Base-by-base conservation (phyloP, 2,888 invertebrate species). In the Laothoe populi region DNA sequence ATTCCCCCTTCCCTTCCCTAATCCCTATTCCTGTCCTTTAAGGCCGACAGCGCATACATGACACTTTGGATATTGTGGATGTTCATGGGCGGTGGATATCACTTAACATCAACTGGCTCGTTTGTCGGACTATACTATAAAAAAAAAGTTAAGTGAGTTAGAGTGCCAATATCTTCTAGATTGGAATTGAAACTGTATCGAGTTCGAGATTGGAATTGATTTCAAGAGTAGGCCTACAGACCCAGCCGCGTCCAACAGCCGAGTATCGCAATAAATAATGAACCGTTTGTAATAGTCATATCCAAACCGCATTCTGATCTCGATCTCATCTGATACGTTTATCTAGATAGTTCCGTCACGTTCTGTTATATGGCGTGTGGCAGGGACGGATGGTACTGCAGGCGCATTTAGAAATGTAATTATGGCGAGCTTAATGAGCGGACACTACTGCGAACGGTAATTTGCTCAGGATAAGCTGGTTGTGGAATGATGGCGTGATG, bases 331-430 rank as follows among this genome's bases (percentile, higher is more conserved):
- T 82, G 82, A 86, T 83, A 82, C 66, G 65, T 76, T 79, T 86
- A 88, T 87, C 87, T 83, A 79, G 86, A 88, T 89, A 82, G 71
- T 62, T 81, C 82, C 84, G 80, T 87, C 85, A 82, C 84, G 82
- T 79, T 83, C 78, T 73, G 66, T 70, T 75, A 75, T 68, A 73
- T 70, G 66, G 68, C 59, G 78, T 66, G 67, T 71, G 83, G 88
- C 69, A 70, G 73, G 72, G 84, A 87, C 67, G 67, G 77, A 71
- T 64, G 70, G 68, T 73, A 71, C 79, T 82, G 78, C 78, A 74
- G 72, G 78, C 77, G 77, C 73, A 74, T 79, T 82, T 81, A 75
- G 72, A 80, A 74, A 81, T 79, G 81, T 81, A 88, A 88, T 87
- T 86, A 88, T 81, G 81, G 77, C 70, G 68, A 72, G 74, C 68